phyloP scores from a whole-genome alignment of 2,113 vertebrate genomes.

The Onychorhynchus coronatus region DNA sequence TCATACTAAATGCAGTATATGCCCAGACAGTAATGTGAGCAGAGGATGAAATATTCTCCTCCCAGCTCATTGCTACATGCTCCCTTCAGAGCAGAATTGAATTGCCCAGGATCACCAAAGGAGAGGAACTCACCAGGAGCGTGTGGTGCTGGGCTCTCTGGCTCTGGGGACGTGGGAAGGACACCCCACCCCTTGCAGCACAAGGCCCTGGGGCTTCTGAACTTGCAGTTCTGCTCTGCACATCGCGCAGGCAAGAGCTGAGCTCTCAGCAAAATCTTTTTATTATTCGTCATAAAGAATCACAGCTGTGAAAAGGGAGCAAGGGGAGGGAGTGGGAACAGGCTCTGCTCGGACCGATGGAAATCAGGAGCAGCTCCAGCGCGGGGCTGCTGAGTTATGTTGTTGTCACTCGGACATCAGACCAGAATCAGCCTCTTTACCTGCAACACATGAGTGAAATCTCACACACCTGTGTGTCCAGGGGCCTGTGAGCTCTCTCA shows the following conservation, averaged over 20 bases:
- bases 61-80: not conserved
- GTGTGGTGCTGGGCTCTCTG: not conserved
- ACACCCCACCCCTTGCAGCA: not conserved
- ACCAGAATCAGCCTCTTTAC: not conserved
- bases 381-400: not conserved
- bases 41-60: constrained; percentile 42
- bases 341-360: not conserved
- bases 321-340: not conserved
- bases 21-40: constrained; percentile 35
- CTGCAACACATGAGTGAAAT: constrained; percentile 24
- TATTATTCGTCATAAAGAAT: constrained; percentile 34
- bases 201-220: not conserved
- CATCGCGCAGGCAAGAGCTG: not conserved
- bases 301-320: not conserved
- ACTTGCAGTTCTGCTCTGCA: not conserved
- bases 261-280: constrained; percentile 46
- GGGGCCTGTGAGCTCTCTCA: not conserved
- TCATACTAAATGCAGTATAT: constrained; percentile 52
- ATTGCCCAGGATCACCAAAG: not conserved
- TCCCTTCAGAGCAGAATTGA: not conserved
- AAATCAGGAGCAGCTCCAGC: not conserved
- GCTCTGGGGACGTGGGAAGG: not conserved
- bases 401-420: not conserved
- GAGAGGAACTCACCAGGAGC: not conserved
- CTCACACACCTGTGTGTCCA: not conserved